phyloP scores from a whole-genome alignment of 2,888 invertebrate species.

The Ceratothoa steindachneri region DNA sequence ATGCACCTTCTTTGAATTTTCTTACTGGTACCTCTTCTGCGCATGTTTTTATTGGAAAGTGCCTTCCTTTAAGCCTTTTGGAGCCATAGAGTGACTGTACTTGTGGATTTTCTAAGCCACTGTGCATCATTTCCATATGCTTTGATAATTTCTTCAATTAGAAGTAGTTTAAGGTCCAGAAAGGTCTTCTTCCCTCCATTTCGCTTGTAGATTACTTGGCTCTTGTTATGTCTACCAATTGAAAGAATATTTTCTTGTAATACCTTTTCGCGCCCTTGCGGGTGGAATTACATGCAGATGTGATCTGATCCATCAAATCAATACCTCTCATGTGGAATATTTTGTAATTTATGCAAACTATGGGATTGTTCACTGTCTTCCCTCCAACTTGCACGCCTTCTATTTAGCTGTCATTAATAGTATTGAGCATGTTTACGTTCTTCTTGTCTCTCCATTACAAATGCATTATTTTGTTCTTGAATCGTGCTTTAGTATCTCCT shows the following conservation, averaged over 20 bases:
- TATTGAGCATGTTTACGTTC: slow-evolving; percentile 6
- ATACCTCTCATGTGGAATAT: not conserved
- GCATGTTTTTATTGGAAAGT: not conserved
- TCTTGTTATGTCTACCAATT: not conserved
- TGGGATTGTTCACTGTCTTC: not conserved
- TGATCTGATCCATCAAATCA: slow-evolving; percentile 4
- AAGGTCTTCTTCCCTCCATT: slow-evolving; percentile 7
- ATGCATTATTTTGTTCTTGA: slow-evolving; percentile 13
- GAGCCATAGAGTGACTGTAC: not conserved
- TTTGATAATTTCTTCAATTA: slow-evolving; percentile 6
- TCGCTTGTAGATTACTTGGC: not conserved
- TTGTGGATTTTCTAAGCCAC: slow-evolving; percentile 6
- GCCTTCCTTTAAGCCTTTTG: slow-evolving; percentile 10
- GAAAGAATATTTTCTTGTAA: slow-evolving; percentile 11
- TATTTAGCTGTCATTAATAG: not conserved
- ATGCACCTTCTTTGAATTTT: slow-evolving; percentile 12
- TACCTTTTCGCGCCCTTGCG: not conserved
- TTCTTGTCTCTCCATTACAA: slow-evolving; percentile 18
- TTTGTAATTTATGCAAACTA: slow-evolving; percentile 13
- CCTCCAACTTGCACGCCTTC: slow-evolving; percentile 3
- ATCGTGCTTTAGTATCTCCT: slow-evolving; percentile 2
- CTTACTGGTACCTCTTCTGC: not conserved
- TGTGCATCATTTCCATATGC: slow-evolving; percentile 7
- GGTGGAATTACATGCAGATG: not conserved
- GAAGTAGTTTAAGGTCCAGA: not conserved